These are phyloP conservation scores for Phyllopteryx taeniolatus DNA, from an alignment of 2,113 vertebrate genomes.

Conservation along the genomic window DNA sequence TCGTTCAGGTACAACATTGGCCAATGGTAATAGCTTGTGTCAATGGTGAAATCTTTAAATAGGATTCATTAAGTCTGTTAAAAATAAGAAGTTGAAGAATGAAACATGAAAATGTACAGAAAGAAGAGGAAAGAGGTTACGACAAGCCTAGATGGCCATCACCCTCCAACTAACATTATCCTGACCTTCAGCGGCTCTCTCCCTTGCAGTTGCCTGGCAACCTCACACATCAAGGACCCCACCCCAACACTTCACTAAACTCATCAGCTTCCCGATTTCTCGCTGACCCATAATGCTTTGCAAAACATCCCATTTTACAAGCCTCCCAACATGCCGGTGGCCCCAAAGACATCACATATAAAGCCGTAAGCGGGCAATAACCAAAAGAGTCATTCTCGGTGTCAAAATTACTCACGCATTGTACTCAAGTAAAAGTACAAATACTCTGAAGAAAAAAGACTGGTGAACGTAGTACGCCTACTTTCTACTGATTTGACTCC, in stretches of 20 bases:
- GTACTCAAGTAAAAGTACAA: too few relatives aligned
- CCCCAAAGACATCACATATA: slow-evolving; percentile 15
- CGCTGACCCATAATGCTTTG: slow-evolving; percentile 63
- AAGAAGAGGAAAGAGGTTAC: slow-evolving; percentile 32
- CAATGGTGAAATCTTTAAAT: slow-evolving; percentile 15
- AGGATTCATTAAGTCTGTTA: slow-evolving; percentile 33
- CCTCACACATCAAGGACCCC: slow-evolving; percentile 46
- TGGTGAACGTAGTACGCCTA: too few relatives aligned
- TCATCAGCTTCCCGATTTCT: slow-evolving; percentile 50
- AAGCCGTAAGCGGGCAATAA: not conserved
- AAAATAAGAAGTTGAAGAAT: not conserved
- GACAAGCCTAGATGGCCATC: slow-evolving; percentile 35
- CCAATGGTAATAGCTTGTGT: not conserved
- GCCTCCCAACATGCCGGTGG: not conserved
- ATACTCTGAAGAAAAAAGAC: too few relatives aligned
- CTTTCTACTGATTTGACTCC: too few relatives aligned
- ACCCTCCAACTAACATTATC: slow-evolving; percentile 9
- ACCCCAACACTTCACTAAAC: slow-evolving; percentile 58
- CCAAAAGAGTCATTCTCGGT: slow-evolving; percentile 25
- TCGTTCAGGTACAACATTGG: too few relatives aligned
- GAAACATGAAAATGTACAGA: slow-evolving; percentile 57
- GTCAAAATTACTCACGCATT: not conserved
- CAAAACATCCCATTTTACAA: slow-evolving; percentile 10
- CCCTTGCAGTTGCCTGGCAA: slow-evolving; percentile 73
- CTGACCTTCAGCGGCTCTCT: slow-evolving; percentile 2